A percentile compares a stretch with the other conserved stretches of the same genome.
Conservation (phyloP, 1,140 invertebrate species). For the Chrysoperla carnea region DNA sequence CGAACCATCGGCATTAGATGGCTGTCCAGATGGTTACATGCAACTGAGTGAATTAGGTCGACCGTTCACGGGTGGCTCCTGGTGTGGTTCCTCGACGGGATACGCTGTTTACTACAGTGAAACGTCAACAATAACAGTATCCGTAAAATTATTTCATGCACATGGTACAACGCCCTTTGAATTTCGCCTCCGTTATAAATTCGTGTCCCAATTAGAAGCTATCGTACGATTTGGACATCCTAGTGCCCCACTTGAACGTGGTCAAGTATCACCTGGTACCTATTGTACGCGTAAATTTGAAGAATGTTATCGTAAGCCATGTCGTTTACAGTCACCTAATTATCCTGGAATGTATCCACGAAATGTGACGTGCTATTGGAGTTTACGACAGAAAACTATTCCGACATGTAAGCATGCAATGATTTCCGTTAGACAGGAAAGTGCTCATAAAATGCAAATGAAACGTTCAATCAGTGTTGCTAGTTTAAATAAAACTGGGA, state of each 20-base stretch:
- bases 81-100: conserved; percentile 58
- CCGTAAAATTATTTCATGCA: conserved; percentile 54
- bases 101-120: conserved; percentile 72
- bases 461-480: conserved; percentile 41
- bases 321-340: conserved; percentile 69
- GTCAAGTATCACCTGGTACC: conserved; percentile 64
- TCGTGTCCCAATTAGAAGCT: conserved; percentile 51
- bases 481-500: conserved; percentile 45
- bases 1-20: conserved; percentile 40
- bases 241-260: conserved; percentile 51
- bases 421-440: conserved; percentile 60
- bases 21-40: conserved; percentile 69
- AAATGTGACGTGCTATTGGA: conserved; percentile 71
- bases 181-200: conserved; percentile 60
- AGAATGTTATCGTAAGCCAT: conserved; percentile 67
- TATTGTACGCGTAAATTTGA: conserved; percentile 77
- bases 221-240: conserved; percentile 57
- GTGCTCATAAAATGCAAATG: conserved; percentile 51
- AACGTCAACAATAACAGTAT: conserved; percentile 62
- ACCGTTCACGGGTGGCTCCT: conserved; percentile 66
- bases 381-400: conserved; percentile 59
- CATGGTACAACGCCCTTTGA: conserved; percentile 46
- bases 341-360: conserved; percentile 82
- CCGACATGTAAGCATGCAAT: conserved; percentile 77
- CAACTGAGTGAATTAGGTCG: conserved; percentile 62